phyloP scores from a whole-genome alignment of 2,888 invertebrate species.

The Latheticus oryzae region DNA sequence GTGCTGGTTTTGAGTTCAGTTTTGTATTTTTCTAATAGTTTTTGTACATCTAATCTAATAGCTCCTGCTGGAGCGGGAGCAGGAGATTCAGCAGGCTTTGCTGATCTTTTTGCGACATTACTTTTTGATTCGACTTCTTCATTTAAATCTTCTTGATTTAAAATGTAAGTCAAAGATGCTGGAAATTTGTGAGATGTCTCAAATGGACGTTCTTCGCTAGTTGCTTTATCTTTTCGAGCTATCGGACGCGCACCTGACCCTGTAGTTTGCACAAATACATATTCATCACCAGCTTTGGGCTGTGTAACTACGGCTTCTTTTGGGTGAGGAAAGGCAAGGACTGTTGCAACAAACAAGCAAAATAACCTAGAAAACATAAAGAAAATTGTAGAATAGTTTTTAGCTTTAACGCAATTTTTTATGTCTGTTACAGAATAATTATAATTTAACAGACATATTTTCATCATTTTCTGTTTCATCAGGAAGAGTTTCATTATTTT shows the following conservation, averaged over 20 bases:
- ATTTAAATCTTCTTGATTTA: slow-evolving; percentile 61
- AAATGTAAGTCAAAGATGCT: slow-evolving; percentile 61
- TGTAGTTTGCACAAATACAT: slow-evolving; percentile 71
- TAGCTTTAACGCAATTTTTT: too few relatives aligned
- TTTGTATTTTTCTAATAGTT: slow-evolving; percentile 61
- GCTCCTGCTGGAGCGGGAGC: slow-evolving; percentile 64
- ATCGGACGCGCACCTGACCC: slow-evolving; percentile 60
- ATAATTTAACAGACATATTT: too few relatives aligned
- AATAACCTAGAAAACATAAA: too few relatives aligned
- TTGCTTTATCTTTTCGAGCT: slow-evolving; percentile 58
- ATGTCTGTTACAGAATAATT: too few relatives aligned
- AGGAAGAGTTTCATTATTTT: too few relatives aligned
- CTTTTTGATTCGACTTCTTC: slow-evolving; percentile 50
- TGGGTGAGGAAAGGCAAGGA: slow-evolving; percentile 22
- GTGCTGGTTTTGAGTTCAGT: slow-evolving; percentile 55
- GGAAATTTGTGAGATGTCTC: slow-evolving; percentile 81
- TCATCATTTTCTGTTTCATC: too few relatives aligned
- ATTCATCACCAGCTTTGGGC: slow-evolving; percentile 75
- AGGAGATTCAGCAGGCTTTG: slow-evolving; percentile 50
- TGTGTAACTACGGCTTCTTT: slow-evolving; percentile 62
- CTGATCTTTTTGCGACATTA: slow-evolving; percentile 54
- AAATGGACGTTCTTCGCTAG: slow-evolving; percentile 65
- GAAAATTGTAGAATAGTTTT: too few relatives aligned
- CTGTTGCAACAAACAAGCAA: too few relatives aligned
- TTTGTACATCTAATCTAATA: slow-evolving; percentile 52